A percentile compares a stretch with the other conserved stretches of the same genome.
Conservation (phyloP, 2,888 invertebrate genomes). For the Euspilapteryx auroguttella region DNA sequence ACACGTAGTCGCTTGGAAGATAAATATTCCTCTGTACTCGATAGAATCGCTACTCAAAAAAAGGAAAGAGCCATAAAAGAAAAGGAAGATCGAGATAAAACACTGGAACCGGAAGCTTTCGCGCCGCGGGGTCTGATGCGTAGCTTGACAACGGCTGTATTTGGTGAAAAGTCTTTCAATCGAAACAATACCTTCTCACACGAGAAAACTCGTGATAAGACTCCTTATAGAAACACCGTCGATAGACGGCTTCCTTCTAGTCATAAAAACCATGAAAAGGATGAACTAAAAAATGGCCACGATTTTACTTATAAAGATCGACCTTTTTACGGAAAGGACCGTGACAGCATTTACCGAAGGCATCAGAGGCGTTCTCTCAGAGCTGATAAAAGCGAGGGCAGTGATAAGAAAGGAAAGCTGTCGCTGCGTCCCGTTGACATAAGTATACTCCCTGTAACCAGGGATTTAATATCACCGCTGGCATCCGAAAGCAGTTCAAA, state of each 20-base stretch:
- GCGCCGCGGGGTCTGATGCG: slow-evolving; percentile 60
- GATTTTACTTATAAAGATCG: slow-evolving; percentile 28
- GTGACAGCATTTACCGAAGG: slow-evolving; percentile 48
- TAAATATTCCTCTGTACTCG: slow-evolving; percentile 76
- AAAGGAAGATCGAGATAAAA: slow-evolving; percentile 68
- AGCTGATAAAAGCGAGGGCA: slow-evolving; percentile 66
- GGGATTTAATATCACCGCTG: slow-evolving; percentile 57
- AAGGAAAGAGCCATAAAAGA: slow-evolving; percentile 52
- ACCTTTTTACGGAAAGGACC: slow-evolving; percentile 38
- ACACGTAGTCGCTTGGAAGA: slow-evolving; percentile 75
- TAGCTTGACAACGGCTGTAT: slow-evolving; percentile 73
- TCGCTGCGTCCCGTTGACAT: slow-evolving; percentile 60
- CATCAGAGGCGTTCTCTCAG: slow-evolving; percentile 61
- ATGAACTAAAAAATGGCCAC: slow-evolving; percentile 37
- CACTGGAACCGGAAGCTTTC: slow-evolving; percentile 64
- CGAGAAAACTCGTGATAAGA: slow-evolving; percentile 64
- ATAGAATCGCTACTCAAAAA: slow-evolving; percentile 66
- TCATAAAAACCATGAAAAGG: slow-evolving; percentile 33
- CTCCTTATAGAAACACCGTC: slow-evolving; percentile 59
- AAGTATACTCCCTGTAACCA: slow-evolving; percentile 37
- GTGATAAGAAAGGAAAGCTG: slow-evolving; percentile 46
- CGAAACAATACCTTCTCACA: slow-evolving; percentile 56
- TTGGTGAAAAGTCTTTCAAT: slow-evolving; percentile 66
- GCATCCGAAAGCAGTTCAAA: slow-evolving; percentile 24
- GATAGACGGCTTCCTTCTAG: slow-evolving; percentile 37